phyloP scores from a whole-genome alignment of 2,888 invertebrate species.

The Tuta absoluta region DNA sequence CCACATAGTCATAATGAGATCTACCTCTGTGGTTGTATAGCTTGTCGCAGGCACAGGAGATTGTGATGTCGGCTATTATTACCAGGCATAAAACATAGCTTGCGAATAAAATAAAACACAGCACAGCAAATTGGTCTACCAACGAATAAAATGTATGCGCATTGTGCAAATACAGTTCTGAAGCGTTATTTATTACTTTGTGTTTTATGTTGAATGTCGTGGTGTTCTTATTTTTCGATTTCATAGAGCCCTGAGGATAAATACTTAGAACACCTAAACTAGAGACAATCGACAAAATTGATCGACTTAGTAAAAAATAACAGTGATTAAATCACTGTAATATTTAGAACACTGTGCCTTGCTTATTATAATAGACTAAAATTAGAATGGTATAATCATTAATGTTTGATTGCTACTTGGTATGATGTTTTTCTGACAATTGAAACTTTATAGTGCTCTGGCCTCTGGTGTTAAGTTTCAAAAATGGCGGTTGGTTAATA shows the following conservation, averaged over 20 bases:
- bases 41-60: conserved; percentile 16
- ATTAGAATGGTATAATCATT: too few relatives aligned
- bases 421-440: too few relatives aligned
- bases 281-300: background rate
- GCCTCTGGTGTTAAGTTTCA: too few relatives aligned
- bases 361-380: too few relatives aligned
- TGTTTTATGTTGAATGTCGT: background rate
- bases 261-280: background rate
- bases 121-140: conserved; percentile 15
- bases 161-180: conserved; percentile 12
- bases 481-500: too few relatives aligned
- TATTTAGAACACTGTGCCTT: too few relatives aligned
- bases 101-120: conserved; percentile 8
- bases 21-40: conserved; percentile 9
- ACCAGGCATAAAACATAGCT: background rate
- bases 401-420: too few relatives aligned
- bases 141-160: conserved; percentile 16
- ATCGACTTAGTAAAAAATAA: too few relatives aligned
- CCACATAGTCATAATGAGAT: conserved; percentile 26
- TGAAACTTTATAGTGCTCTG: too few relatives aligned
- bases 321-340: too few relatives aligned
- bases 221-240: background rate
- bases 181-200: conserved; percentile 5
- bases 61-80: conserved; percentile 19
- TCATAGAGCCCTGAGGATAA: background rate